Base-by-base conservation (phyloP, 2,113 vertebrate genomes). In the Agapornis roseicollis region DNA sequence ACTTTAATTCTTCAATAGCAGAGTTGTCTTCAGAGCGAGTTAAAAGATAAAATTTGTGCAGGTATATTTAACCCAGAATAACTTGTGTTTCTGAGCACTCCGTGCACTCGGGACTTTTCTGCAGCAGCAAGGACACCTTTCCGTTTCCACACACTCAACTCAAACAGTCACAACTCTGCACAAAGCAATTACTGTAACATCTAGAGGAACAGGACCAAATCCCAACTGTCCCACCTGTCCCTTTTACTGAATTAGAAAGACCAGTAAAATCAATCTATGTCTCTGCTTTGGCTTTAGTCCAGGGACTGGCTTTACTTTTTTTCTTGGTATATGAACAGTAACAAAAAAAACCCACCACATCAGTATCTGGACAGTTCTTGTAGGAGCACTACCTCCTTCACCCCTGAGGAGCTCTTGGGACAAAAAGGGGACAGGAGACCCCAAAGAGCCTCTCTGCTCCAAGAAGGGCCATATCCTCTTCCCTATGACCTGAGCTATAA, bases 81-180 rank as follows among this genome's bases (percentile, higher is more conserved):
- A 61, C 4, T 85, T 14, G 0, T 28, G 47, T 79, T 85, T 72
- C 55, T 78, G 49, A 82, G 58, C 37, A 20, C 13, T 66, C 13
- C 49, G 63, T 82, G 28, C 35, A 42, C 49, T 86, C 17, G 17
- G 61, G 80, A 56, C 65, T 90, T 95, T 61, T 25, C 35, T 65
- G 73, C 37, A 80, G 72, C 55, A 74, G 35, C 56, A 81, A 89
- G 86, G 88, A 92, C 86, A 93, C 66, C 41, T 95, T 85, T 85
- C 33, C 12, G 17, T 60, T 83, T 69, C 44, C 78, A 89, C 80
- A 73, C 24, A 33, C 49, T 72, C 83, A 31, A 73, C 49, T 83
- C 73, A 84, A 70, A 58, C 23, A 73, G 44, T 25, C 69, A 88
- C 82, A 90, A 68, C 64, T 93, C 65, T 46, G n/a, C 44, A 69